Evolutionary conservation across 1,140 invertebrate genomes (phyloP).

Genomic region (Chionoecetes opilio): DNA sequence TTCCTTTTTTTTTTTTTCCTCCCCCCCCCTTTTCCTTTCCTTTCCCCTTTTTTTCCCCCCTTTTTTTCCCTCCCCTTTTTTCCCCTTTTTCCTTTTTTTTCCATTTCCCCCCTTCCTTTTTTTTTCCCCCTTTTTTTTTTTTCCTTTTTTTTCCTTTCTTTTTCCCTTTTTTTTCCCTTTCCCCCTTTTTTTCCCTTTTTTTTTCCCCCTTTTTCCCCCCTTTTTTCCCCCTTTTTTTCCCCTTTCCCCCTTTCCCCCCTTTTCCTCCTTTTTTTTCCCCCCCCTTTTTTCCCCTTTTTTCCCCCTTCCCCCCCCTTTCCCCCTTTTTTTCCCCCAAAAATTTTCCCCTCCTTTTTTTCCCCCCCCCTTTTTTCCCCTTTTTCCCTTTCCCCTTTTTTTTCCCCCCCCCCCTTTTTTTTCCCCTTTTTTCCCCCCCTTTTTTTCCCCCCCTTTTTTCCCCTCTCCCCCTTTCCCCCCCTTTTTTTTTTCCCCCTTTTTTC

Average conservation of each 20-base stretch:
- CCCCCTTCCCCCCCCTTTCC: neutral
- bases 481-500: neutral
- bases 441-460: neutral
- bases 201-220: neutral
- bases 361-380: neutral
- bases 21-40: neutral
- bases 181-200: neutral
- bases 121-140: neutral
- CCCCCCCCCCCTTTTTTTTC: neutral
- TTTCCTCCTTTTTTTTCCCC: neutral
- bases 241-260: neutral
- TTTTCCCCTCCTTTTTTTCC: neutral
- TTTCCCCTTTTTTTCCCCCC: too few relatives aligned
- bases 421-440: too few relatives aligned
- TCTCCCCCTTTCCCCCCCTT: neutral
- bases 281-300: neutral
- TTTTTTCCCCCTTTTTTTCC: neutral
- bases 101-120: neutral
- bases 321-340: neutral
- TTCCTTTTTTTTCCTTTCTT: neutral
- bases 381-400: neutral
- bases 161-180: neutral
- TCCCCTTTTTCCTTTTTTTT: too few relatives aligned
- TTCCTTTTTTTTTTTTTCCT: neutral
- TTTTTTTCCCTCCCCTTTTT: neutral